Evolutionary conservation across 2,113 vertebrate species (phyloP), one percentile per base, ranked within the genome.

Genomic region (Brachyistius frenatus): DNA sequence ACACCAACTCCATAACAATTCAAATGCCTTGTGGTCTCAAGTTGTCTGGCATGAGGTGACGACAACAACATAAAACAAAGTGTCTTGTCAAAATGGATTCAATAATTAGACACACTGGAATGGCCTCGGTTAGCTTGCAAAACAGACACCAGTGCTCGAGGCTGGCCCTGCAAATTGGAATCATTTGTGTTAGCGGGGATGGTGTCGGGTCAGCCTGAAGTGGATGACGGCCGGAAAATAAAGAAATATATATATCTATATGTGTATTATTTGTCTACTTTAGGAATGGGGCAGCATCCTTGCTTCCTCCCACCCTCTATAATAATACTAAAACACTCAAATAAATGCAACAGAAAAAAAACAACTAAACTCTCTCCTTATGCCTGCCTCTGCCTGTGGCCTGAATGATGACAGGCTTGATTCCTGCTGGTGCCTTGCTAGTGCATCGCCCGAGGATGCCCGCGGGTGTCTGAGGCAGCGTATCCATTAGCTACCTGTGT

Each of bases 401-500:
- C 86, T 84, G 70, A 84, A 90, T 75, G 73, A 90, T 89, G 89
- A 92, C 87, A 87, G 82, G 81, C 78, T 74, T 86, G 79, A 91
- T 86, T 88, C 87, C 85, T 86, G 84, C 84, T 82, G 89, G 88
- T 80, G 75, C 84, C 0, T 61, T 91, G 88, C 90, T 89, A 90
- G 84, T 71, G 84, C 66, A 86, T 88, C 63, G 86, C 92, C 89
- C 70, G 76, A 91, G 89, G 91, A 91, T 86, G 86, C 89, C 91
- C 86, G 73, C 76, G 52, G 92, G 91, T 89, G 88, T 87, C 74
- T 80, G 69, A 88, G 78, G 74, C 76, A 86, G 71, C 73, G 16
- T 78, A 85, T 88, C 86, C 84, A 93, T 94, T 92, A 91, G 88
- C 86, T 90, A 91, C 90, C 86, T 87, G 85, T 87, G 89, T 84